Base-by-base conservation (phyloP, 1,140 invertebrate species). In the Periplaneta americana region DNA sequence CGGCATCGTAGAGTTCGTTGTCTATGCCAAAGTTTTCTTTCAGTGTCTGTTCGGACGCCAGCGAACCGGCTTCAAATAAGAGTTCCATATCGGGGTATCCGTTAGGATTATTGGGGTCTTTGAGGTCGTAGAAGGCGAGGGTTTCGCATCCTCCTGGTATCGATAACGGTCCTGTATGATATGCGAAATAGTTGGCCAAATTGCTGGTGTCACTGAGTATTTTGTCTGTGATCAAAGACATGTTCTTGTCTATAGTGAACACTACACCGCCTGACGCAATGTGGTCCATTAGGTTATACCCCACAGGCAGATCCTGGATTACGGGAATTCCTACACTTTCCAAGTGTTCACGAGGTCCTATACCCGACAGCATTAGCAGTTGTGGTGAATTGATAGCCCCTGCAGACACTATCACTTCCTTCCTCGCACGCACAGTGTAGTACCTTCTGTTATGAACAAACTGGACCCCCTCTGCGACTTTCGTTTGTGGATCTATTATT, bases 61-160 rank as follows among this genome's bases (percentile, higher is more conserved):
- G 85, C 13, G 91, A 90, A 0, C 90, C 90, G 28, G 88, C 88
- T 11, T 91, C 88, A 84, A 94, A 92, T 13, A 96, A 88, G 13
- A 96, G 85, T 85, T 96, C 95, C 79, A 96, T 91, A 83, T 96
- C 93, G 0, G 95, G 93, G 88, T 92, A 94, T 36, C 92, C 93
- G 75, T 92, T 88, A 10, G 87, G 86, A 74, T 92, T 89, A 2
- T 90, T 87, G 39, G 92, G 92, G 84, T 93, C 90, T 83, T 94
- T 92, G 15, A 94, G 88, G 83, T 96, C 92, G 83, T 94, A 88
- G 84, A 96, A 97, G 4, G 92, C 91, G 0, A 97, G 86, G 0
- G 93, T 95, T 87, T 98, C 96, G 80, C 94, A 94, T 0, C 94
- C 95, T 31, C 96, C 96, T 0, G 96, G 92, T 6, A 96, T 89